A percentile compares a stretch with the other conserved stretches of the same genome.
These are phyloP conservation scores for Scleropages formosus DNA, from an alignment of 2,797 vertebrate genomes.

Conservation along the genomic window DNA sequence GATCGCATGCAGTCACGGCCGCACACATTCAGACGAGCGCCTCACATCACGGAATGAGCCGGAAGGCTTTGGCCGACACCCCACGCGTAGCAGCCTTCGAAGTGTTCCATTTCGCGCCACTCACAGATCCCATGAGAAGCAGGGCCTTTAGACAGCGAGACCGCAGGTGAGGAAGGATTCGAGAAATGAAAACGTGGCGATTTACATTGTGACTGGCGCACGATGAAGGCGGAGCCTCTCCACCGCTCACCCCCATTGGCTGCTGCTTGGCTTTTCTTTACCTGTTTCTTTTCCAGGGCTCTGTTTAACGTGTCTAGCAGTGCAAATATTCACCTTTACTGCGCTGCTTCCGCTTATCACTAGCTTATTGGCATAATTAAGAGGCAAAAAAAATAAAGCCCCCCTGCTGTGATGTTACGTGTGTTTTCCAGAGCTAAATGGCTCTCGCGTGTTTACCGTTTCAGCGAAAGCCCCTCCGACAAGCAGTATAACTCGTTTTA, in stretches of 20 bases:
- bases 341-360: background rate
- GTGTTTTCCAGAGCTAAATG: too few species aligned
- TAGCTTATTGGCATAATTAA: background rate
- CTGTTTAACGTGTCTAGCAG: background rate
- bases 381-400: background rate
- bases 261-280: background rate
- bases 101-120: too few species aligned
- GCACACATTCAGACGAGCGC: too few species aligned
- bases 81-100: background rate
- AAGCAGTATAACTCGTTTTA: too few species aligned
- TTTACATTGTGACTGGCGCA: conserved; percentile 10
- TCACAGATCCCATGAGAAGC: too few species aligned
- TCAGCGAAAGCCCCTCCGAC: too few species aligned
- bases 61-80: background rate
- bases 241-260: background rate
- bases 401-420: too few species aligned
- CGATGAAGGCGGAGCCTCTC: background rate
- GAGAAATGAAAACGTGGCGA: background rate
- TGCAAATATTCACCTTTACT: background rate
- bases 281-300: background rate
- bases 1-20: too few species aligned
- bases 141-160: too few species aligned
- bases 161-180: background rate
- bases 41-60: background rate
- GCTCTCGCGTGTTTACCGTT: too few species aligned